Conservation (phyloP, 2,113 vertebrate species). For the Galbula dea region DNA sequence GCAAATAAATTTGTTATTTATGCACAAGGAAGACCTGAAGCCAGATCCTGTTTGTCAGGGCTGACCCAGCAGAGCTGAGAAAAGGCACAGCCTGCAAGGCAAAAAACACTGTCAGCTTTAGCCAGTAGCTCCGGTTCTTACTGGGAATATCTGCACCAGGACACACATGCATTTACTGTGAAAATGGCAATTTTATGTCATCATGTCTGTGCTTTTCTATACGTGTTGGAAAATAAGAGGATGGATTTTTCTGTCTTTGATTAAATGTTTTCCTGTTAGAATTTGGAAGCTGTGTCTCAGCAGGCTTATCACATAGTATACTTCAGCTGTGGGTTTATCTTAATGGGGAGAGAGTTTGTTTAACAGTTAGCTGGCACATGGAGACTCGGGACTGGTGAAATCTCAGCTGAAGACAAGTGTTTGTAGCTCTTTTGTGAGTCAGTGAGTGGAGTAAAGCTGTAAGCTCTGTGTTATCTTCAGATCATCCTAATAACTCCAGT, state of each 20-base stretch:
- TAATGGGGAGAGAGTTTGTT: not conserved
- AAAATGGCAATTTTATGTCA: not conserved
- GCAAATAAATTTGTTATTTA: not conserved
- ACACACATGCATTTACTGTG: not conserved
- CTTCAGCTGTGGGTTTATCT: not conserved
- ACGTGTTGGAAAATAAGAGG: not conserved
- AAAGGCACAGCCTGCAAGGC: not conserved
- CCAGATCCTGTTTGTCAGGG: not conserved
- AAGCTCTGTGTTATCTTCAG: not conserved
- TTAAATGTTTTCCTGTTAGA: not conserved
- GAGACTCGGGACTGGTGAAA: not conserved
- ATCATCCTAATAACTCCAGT: not conserved
- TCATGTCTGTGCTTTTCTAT: not conserved
- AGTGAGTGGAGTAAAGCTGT: not conserved
- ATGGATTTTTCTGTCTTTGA: not conserved
- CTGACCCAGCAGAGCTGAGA: not conserved
- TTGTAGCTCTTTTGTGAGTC: not conserved
- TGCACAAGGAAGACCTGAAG: not conserved
- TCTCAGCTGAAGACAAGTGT: not conserved
- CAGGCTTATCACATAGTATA: not conserved
- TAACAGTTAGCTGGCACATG: not conserved
- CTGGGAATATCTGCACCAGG: not conserved
- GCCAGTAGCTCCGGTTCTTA: not conserved
- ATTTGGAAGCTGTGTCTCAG: not conserved
- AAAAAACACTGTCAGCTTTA: not conserved